Evolutionary conservation across 2,888 invertebrate species (phyloP).

Genomic region (Torymus texanus): DNA sequence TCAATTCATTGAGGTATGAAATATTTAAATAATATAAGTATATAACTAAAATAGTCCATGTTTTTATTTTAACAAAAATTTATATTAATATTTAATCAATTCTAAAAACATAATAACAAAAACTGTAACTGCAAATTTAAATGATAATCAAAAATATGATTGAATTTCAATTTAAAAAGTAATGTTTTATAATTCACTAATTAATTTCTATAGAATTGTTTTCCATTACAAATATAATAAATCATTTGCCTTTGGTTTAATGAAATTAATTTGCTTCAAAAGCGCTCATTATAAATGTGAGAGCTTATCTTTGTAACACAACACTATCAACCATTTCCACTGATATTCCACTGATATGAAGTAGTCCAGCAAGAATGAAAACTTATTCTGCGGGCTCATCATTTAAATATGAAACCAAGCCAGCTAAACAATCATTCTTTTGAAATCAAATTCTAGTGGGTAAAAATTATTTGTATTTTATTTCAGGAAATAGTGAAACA

Average conservation of each 20-base stretch:
- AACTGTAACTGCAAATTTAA: too few relatives aligned
- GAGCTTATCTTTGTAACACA: conserved; percentile 43
- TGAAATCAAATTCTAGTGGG: neutral
- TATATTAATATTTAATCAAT: too few relatives aligned
- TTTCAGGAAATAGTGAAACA: conserved; percentile 39
- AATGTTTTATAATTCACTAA: too few relatives aligned
- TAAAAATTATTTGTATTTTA: conserved; percentile 3
- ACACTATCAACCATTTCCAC: conserved; percentile 41
- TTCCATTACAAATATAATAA: neutral
- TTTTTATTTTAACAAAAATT: too few relatives aligned
- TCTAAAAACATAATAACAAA: too few relatives aligned
- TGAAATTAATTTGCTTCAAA: conserved; percentile 10
- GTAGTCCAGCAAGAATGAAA: conserved; percentile 28
- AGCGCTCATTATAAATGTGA: conserved; percentile 26
- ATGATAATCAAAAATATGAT: too few relatives aligned
- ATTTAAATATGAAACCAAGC: conserved; percentile 24
- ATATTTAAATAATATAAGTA: too few relatives aligned
- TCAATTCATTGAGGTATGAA: too few relatives aligned
- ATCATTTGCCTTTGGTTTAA: neutral
- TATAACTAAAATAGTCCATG: too few relatives aligned
- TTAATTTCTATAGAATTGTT: too few relatives aligned
- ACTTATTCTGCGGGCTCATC: conserved; percentile 34
- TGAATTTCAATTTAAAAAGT: too few relatives aligned
- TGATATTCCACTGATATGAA: conserved; percentile 52
- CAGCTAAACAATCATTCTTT: conserved; percentile 13